Conservation (phyloP, 2,888 invertebrate species). For the Trypoxylon attenuatum region DNA sequence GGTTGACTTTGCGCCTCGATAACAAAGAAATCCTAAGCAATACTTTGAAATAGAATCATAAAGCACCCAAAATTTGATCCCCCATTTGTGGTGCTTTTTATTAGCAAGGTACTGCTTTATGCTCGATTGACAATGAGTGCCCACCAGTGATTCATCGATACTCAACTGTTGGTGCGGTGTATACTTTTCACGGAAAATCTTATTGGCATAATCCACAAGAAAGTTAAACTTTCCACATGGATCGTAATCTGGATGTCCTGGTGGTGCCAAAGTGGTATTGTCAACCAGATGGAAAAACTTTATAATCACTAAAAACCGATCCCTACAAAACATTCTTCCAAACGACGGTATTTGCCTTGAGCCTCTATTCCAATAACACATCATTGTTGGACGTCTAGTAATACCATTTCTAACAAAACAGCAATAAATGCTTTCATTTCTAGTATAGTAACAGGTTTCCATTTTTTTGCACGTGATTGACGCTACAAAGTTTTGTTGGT, state of each 20-base stretch:
- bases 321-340: constrained; percentile 47
- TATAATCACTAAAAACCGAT: constrained; percentile 44
- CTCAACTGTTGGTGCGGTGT: constrained; percentile 37
- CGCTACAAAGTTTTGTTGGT: constrained; percentile 14
- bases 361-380: constrained; percentile 44
- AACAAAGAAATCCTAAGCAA: constrained; percentile 36
- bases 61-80: constrained; percentile 43
- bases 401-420: constrained; percentile 40
- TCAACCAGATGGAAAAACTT: constrained; percentile 32
- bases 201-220: constrained; percentile 44
- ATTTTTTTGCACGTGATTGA: constrained; percentile 32
- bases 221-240: constrained; percentile 38
- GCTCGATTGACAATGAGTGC: constrained; percentile 41
- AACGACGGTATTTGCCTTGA: constrained; percentile 47
- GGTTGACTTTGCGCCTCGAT: constrained; percentile 28
- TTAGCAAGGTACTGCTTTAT: constrained; percentile 51
- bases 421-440: constrained; percentile 49
- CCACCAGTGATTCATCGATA: too few relatives aligned
- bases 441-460: constrained; percentile 29
- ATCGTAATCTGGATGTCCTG: constrained; percentile 48
- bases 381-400: constrained; percentile 37
- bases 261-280: constrained; percentile 26
- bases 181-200: constrained; percentile 42
- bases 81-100: constrained; percentile 32
- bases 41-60: constrained; percentile 39